phyloP scores from a whole-genome alignment of 2,797 vertebrate genomes.

The Xiphophorus birchmanni region DNA sequence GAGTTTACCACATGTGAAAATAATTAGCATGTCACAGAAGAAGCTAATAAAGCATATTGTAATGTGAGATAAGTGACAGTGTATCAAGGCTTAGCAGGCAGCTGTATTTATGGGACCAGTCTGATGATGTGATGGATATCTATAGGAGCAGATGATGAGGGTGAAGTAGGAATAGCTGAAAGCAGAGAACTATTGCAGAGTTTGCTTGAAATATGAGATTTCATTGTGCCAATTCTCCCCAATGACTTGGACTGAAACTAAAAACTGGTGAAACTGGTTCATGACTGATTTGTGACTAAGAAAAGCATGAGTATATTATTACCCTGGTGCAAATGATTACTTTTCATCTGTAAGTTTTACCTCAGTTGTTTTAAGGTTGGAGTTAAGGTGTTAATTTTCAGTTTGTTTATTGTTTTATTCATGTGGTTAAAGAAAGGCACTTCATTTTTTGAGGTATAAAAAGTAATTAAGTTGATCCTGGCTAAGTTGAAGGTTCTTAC shows the following conservation, averaged over 20 bases:
- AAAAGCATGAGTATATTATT: neutral
- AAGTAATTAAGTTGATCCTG: neutral
- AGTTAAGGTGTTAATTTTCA: neutral
- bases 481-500: neutral
- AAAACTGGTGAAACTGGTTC: neutral
- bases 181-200: neutral
- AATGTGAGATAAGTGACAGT: slow-evolving; percentile 47
- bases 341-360: neutral
- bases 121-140: slow-evolving; percentile 50
- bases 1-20: slow-evolving; percentile 36
- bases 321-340: neutral
- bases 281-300: neutral
- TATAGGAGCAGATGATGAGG: slow-evolving; percentile 1
- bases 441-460: neutral
- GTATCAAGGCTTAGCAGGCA: slow-evolving; percentile 45
- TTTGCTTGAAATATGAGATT: neutral
- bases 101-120: slow-evolving; percentile 61
- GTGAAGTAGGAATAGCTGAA: neutral
- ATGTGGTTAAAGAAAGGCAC: neutral
- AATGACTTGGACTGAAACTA: neutral
- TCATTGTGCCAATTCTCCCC: neutral
- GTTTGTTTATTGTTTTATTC: neutral
- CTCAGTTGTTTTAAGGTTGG: neutral
- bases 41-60: slow-evolving; percentile 51
- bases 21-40: slow-evolving; percentile 52